Percentiles rank a stretch among this genome's conserved stretches.
phyloP scores from a whole-genome alignment of 2,888 invertebrate species.

The Orchestes rusci region DNA sequence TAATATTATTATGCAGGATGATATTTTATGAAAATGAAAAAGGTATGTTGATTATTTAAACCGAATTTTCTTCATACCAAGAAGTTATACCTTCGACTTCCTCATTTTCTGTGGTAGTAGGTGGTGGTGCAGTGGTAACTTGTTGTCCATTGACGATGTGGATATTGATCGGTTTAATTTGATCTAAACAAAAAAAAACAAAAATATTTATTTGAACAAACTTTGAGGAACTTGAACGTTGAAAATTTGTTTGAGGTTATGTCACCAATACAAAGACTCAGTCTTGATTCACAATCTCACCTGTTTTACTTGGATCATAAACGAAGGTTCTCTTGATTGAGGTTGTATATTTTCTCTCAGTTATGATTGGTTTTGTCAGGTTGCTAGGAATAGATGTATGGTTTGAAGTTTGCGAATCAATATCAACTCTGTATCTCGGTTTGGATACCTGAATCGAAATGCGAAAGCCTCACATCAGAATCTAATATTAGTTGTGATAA shows the following conservation, averaged over 20 bases:
- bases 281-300: conserved; percentile 10
- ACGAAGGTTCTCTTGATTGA: conserved; percentile 17
- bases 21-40: neutral
- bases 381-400: conserved; percentile 7
- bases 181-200: neutral
- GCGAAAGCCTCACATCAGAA: neutral
- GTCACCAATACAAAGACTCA: no score
- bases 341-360: conserved; percentile 10
- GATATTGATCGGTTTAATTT: conserved; percentile 22
- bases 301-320: conserved; percentile 16
- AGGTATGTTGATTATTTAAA: neutral
- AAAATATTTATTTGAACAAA: neutral
- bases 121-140: conserved; percentile 22
- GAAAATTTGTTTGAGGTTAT: neutral
- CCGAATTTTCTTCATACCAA: conserved; percentile 22
- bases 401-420: conserved; percentile 10
- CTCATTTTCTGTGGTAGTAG: conserved; percentile 25
- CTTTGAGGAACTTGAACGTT: neutral
- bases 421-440: conserved; percentile 9
- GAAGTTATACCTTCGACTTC: conserved; percentile 17
- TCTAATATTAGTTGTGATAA: no score
- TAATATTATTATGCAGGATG: no score
- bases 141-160: conserved; percentile 30
- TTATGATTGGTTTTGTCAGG: conserved; percentile 15
- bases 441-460: neutral